These are phyloP conservation scores for Leptopterna dolabrata DNA, from an alignment of 2,888 invertebrate species.

Conservation along the genomic window DNA sequence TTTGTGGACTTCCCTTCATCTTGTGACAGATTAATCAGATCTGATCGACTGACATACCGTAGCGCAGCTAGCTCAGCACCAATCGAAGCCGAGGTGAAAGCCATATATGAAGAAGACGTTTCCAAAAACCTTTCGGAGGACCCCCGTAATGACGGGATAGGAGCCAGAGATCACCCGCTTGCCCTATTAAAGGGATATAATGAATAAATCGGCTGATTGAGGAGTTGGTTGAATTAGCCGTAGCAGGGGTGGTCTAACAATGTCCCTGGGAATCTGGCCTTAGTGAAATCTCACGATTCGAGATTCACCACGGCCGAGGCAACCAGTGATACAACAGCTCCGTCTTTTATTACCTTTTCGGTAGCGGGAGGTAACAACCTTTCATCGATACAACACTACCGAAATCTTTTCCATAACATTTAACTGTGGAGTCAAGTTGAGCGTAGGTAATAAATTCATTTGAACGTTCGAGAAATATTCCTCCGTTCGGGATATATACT, in stretches of 20 bases:
- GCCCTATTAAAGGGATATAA: constrained; percentile 47
- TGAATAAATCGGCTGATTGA: constrained; percentile 54
- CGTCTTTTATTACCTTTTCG: constrained; percentile 28
- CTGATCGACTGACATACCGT: too few species aligned
- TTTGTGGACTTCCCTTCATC: too few species aligned
- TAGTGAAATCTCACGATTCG: constrained; percentile 53
- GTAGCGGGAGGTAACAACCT: neutral
- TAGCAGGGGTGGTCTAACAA: constrained; percentile 36
- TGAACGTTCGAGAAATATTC: too few species aligned
- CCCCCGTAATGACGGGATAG: neutral
- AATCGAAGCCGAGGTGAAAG: too few species aligned
- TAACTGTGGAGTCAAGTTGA: too few species aligned
- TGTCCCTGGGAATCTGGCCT: constrained; percentile 52
- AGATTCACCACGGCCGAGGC: constrained; percentile 49
- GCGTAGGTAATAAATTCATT: too few species aligned
- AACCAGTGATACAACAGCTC: constrained; percentile 35
- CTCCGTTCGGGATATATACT: too few species aligned
- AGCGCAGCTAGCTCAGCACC: too few species aligned
- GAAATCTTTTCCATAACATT: neutral
- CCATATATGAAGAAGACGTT: neutral
- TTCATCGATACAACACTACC: neutral
- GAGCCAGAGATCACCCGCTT: constrained; percentile 13
- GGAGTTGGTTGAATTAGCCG: constrained; percentile 46
- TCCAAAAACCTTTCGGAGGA: neutral
- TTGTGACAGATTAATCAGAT: too few species aligned